phyloP scores from a whole-genome alignment of 2,888 invertebrate genomes.

The Sesia apiformis region DNA sequence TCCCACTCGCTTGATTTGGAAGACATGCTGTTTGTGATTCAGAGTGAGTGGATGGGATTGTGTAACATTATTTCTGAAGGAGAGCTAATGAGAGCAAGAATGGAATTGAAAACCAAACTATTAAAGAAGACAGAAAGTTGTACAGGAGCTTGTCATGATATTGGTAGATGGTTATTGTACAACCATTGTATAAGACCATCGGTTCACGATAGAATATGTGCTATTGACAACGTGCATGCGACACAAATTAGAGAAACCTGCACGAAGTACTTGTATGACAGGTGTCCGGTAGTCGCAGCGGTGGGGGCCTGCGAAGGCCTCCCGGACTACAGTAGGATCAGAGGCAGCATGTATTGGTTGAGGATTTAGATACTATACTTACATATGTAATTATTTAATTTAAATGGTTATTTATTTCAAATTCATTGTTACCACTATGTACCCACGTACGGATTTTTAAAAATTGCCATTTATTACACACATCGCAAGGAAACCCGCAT shows the following conservation, averaged over 20 bases:
- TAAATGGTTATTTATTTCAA: too few relatives aligned
- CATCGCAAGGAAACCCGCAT: too few relatives aligned
- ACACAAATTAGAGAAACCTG: conserved; percentile 84
- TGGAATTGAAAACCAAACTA: conserved; percentile 91
- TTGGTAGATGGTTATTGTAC: conserved; percentile 95
- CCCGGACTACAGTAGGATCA: conserved; percentile 86
- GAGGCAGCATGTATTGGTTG: conserved; percentile 89
- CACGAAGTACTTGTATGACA: conserved; percentile 91
- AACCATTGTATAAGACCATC: conserved; percentile 87
- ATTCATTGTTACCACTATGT: too few relatives aligned
- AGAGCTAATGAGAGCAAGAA: conserved; percentile 93
- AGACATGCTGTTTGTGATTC: conserved; percentile 81
- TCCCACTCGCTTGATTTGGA: conserved; percentile 79
- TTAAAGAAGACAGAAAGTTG: conserved; percentile 90
- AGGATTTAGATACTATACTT: conserved; percentile 20
- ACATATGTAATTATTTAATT: too few relatives aligned
- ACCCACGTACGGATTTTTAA: too few relatives aligned
- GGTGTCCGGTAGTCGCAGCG: conserved; percentile 93
- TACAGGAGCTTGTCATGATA: conserved; percentile 94
- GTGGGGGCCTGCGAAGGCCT: conserved; percentile 91
- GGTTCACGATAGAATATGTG: conserved; percentile 86
- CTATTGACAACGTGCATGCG: conserved; percentile 87
- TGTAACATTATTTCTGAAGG: conserved; percentile 87
- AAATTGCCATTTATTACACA: too few relatives aligned
- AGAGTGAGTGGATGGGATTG: conserved; percentile 88